Conservation (phyloP, 2,113 vertebrate genomes). For the Platysternon megacephalum region DNA sequence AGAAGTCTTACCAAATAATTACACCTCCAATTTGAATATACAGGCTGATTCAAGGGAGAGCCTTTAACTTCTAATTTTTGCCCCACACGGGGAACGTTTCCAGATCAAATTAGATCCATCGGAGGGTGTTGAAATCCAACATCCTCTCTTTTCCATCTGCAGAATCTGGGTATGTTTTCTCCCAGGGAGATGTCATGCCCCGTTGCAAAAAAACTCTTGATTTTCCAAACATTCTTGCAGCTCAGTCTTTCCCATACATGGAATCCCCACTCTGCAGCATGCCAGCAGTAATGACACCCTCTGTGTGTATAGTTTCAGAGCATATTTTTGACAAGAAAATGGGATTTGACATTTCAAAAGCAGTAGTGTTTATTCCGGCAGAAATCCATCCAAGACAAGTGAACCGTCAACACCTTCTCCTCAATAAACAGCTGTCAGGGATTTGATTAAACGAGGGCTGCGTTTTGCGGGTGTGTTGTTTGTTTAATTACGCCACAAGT, state of each 20-base stretch:
- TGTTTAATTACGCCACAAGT: slow-evolving; percentile 51
- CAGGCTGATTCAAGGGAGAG: not conserved
- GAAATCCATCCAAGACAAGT: slow-evolving; percentile 59
- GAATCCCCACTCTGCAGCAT: slow-evolving; percentile 8
- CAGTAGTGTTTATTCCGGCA: slow-evolving; percentile 50
- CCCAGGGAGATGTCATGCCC: slow-evolving; percentile 4
- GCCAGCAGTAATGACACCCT: not conserved
- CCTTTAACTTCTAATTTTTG: not conserved
- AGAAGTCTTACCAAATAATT: not conserved
- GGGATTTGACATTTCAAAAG: slow-evolving; percentile 65
- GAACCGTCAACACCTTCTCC: slow-evolving; percentile 66
- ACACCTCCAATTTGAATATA: not conserved
- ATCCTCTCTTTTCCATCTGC: slow-evolving; percentile 46
- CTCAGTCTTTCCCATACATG: slow-evolving; percentile 68
- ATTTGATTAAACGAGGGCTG: slow-evolving; percentile 67
- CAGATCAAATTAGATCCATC: slow-evolving; percentile 19
- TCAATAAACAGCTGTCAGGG: slow-evolving; percentile 75
- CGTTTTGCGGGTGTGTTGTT: not conserved
- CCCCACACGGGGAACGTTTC: not conserved
- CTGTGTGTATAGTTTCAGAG: slow-evolving; percentile 9
- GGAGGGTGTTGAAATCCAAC: slow-evolving; percentile 2
- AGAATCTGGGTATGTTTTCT: slow-evolving; percentile 61
- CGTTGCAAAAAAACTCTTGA: slow-evolving; percentile 8
- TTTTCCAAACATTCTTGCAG: slow-evolving; percentile 34
- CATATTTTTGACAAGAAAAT: slow-evolving; percentile 45